These are phyloP conservation scores for Catajapyx aquilonaris DNA, from an alignment of 1,140 invertebrate species.

Conservation along the genomic window DNA sequence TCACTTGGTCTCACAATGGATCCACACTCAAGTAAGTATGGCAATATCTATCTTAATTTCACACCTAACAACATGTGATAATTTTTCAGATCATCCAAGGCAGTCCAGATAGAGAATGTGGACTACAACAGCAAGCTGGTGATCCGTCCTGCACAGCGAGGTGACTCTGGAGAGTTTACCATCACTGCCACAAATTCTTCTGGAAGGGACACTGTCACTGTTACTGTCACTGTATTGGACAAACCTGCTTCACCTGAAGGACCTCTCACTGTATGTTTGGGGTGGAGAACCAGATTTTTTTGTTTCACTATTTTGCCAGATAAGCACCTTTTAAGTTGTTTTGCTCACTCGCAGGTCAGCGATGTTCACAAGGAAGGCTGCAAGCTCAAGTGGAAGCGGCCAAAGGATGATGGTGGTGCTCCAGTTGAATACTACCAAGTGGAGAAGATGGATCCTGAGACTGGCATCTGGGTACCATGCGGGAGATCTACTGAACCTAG, in stretches of 20 bases:
- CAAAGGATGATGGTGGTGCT: slow-evolving; percentile 66
- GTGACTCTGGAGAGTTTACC: slow-evolving; percentile 73
- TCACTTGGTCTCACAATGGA: slow-evolving; percentile 63
- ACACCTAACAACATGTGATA: neutral
- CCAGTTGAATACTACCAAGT: slow-evolving; percentile 85
- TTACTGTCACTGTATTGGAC: slow-evolving; percentile 80
- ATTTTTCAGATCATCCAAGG: slow-evolving; percentile 26
- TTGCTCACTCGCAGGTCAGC: slow-evolving; percentile 44
- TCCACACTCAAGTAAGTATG: slow-evolving; percentile 22
- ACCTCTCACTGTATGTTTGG: too few species aligned
- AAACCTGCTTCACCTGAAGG: slow-evolving; percentile 72
- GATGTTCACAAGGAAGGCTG: slow-evolving; percentile 86
- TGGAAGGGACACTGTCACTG: slow-evolving; percentile 68
- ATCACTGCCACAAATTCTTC: slow-evolving; percentile 64
- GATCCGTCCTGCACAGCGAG: slow-evolving; percentile 52
- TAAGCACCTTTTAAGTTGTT: too few species aligned
- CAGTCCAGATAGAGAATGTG: slow-evolving; percentile 54
- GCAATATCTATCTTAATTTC: slow-evolving; percentile 11
- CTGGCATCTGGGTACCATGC: slow-evolving; percentile 85
- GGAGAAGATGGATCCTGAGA: slow-evolving; percentile 81
- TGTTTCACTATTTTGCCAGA: too few species aligned
- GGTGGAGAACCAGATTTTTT: too few species aligned
- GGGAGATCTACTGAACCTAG: slow-evolving; percentile 57
- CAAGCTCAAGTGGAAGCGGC: slow-evolving; percentile 83
- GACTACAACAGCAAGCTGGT: slow-evolving; percentile 76